phyloP scores from a whole-genome alignment of 1,140 invertebrate genomes.

The Aphelenchoides avenae region DNA sequence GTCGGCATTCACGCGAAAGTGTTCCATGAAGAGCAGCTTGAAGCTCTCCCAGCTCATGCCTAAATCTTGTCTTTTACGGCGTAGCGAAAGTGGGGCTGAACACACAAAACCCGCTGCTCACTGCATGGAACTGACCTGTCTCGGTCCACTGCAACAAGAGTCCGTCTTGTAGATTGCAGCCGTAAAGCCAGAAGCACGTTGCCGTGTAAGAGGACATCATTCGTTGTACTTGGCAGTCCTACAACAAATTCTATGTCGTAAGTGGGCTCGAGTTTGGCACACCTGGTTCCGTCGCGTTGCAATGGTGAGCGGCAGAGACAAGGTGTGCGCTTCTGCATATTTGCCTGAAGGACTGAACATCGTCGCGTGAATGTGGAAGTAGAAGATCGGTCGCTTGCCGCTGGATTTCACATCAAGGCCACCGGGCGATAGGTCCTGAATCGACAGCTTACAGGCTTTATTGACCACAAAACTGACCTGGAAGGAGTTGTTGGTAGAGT shows the following conservation, averaged over 20 bases:
- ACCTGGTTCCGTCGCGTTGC: conserved; percentile 52
- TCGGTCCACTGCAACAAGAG: conserved; percentile 47
- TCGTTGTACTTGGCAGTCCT: conserved; percentile 53
- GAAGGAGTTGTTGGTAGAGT: conserved; percentile 56
- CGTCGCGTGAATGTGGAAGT: conserved; percentile 56
- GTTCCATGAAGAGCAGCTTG: conserved; percentile 44
- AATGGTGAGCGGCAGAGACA: conserved; percentile 57
- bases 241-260: conserved; percentile 14
- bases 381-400: conserved; percentile 58
- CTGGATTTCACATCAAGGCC: conserved; percentile 46
- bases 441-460: not conserved
- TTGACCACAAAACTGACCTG: conserved; percentile 41
- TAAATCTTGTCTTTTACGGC: conserved; percentile 6
- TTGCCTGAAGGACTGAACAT: conserved; percentile 58
- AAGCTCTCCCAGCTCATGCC: conserved; percentile 46
- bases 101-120: no score
- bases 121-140: no score
- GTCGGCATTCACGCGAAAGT: conserved; percentile 48
- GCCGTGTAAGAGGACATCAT: conserved; percentile 56
- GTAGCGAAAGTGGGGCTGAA: no score
- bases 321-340: conserved; percentile 57
- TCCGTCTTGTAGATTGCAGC: conserved; percentile 43
- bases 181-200: conserved; percentile 53
- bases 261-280: not conserved
- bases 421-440: conserved; percentile 51